Evolutionary conservation across 2,113 vertebrate genomes (phyloP).

Genomic region (Rissa tridactyla): DNA sequence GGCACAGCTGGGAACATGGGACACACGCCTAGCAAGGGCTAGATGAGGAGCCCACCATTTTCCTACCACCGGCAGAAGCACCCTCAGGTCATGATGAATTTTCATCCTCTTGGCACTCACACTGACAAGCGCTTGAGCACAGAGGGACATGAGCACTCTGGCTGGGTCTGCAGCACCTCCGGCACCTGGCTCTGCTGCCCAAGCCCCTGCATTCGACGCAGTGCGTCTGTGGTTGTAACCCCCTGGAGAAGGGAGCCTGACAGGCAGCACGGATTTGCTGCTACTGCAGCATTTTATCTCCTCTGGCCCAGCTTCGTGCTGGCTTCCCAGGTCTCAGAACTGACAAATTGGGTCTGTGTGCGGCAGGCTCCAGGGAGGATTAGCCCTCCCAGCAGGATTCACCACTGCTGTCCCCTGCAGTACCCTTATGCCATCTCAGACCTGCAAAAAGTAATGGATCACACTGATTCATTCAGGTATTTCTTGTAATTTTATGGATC

Average conservation of each 20-base stretch:
- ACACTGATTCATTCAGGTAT: neutral
- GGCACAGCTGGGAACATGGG: neutral
- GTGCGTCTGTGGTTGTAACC: accelerated
- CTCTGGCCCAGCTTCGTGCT: neutral
- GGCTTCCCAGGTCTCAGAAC: neutral
- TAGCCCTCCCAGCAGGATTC: neutral
- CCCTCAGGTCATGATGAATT: accelerated
- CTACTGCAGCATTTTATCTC: neutral
- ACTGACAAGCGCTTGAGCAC: accelerated
- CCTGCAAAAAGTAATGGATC: neutral
- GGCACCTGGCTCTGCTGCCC: accelerated
- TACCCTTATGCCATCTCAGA: neutral
- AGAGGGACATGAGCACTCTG: accelerated
- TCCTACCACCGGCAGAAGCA: neutral
- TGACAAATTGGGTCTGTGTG: neutral
- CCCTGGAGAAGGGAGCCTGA: neutral
- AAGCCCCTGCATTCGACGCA: accelerated
- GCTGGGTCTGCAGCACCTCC: neutral
- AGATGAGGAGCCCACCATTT: neutral
- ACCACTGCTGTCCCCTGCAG: neutral
- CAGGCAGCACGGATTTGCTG: neutral
- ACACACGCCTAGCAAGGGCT: neutral
- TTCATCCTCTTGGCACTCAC: neutral
- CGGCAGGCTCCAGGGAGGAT: neutral
- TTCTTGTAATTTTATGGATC: neutral